These are phyloP conservation scores for Dysdera silvatica DNA, from an alignment of 1,140 invertebrate species.

Conservation along the genomic window DNA sequence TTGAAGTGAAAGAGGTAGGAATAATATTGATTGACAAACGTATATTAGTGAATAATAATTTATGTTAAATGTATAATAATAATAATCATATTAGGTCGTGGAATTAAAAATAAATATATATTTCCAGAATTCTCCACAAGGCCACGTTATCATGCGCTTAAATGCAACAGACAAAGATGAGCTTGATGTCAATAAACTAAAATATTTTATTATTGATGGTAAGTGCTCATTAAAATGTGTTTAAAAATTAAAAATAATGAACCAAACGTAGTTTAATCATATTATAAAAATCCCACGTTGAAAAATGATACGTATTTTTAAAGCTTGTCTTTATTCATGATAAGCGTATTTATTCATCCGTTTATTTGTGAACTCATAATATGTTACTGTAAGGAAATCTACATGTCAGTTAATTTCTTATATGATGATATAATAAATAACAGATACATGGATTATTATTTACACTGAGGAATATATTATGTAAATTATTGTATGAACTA, in stretches of 20 bases:
- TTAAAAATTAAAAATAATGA: neutral
- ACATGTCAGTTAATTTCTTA: too few species aligned
- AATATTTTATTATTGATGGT: slow-evolving; percentile 36
- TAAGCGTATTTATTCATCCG: too few species aligned
- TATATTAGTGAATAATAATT: neutral
- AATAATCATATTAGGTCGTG: neutral
- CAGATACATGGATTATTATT: too few species aligned
- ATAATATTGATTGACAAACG: neutral
- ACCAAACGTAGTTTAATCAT: neutral
- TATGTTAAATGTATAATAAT: neutral
- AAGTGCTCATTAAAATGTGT: neutral
- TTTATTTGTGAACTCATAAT: too few species aligned
- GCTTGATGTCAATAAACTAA: slow-evolving; percentile 33
- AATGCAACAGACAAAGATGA: slow-evolving; percentile 36
- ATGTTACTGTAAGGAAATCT: too few species aligned
- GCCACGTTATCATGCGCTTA: slow-evolving; percentile 34
- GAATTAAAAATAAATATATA: neutral
- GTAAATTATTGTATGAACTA: too few species aligned
- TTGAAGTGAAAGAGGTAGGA: slow-evolving; percentile 35
- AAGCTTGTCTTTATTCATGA: neutral
- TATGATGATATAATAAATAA: too few species aligned
- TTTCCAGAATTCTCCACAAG: slow-evolving; percentile 34
- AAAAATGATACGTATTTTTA: neutral
- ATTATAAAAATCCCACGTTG: neutral
- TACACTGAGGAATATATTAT: too few species aligned